Conservation (phyloP, 2,888 invertebrate species). For the Margaritifera margaritifera region DNA sequence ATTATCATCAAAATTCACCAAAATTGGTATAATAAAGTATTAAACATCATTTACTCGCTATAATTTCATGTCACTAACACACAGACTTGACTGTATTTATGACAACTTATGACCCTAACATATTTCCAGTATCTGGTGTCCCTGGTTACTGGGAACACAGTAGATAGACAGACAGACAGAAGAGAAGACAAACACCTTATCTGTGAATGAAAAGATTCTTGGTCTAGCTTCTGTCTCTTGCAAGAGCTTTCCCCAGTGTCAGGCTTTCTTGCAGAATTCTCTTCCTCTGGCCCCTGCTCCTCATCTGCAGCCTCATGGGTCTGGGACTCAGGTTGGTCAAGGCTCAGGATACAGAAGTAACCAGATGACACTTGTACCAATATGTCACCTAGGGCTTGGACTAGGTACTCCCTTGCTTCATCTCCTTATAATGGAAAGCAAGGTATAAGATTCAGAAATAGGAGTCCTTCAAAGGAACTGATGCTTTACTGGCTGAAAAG, state of each 20-base stretch:
- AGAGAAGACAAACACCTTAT: conserved; percentile 43
- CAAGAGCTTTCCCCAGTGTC: conserved; percentile 50
- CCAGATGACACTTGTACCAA: conserved; percentile 47
- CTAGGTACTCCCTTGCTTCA: conserved; percentile 44
- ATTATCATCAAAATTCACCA: no score
- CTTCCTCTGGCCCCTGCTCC: conserved; percentile 7
- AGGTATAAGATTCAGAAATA: no score
- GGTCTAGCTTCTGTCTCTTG: conserved; percentile 57
- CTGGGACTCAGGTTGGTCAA: conserved; percentile 28
- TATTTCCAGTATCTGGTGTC: no score
- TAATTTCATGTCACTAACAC: no score
- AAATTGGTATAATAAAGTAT: no score
- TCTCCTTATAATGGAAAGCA: conserved; percentile 41
- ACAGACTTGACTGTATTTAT: no score
- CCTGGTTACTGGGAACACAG: neutral
- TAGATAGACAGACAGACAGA: neutral
- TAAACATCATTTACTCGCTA: no score
- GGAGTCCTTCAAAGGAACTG: no score
- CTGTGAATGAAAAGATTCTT: conserved; percentile 60
- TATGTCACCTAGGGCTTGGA: conserved; percentile 54
- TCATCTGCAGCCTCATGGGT: conserved; percentile 16
- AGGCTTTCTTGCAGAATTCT: conserved; percentile 9
- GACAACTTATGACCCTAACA: no score
- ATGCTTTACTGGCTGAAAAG: no score
- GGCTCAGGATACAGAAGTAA: conserved; percentile 42